Conservation (phyloP, 2,888 invertebrate species). For the Idaea straminata region DNA sequence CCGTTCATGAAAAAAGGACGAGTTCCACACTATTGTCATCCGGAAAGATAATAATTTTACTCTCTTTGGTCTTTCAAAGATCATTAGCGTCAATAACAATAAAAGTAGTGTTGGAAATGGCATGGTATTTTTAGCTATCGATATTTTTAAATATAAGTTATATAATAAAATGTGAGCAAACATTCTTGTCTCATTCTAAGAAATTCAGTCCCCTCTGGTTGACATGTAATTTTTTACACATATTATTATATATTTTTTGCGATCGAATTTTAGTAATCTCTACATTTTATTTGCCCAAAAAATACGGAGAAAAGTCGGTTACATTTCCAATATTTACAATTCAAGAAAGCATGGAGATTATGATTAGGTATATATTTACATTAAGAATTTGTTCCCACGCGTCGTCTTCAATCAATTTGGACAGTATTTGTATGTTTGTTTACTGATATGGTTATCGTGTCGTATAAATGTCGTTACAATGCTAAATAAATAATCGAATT, state of each 20-base stretch:
- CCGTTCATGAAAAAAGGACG: conserved; percentile 43
- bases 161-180: neutral
- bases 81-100: conserved; percentile 3
- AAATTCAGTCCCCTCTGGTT: neutral
- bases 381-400: conserved; percentile 35
- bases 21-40: conserved; percentile 26
- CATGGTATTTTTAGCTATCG: neutral
- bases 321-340: conserved; percentile 14
- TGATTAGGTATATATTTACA: conserved; percentile 27
- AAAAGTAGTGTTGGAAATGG: neutral
- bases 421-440: conserved; percentile 30
- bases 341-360: conserved; percentile 18
- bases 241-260: neutral
- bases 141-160: neutral
- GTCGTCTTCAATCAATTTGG: conserved; percentile 28
- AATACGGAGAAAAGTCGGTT: conserved; percentile 5
- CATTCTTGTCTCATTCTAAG: neutral
- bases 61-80: conserved; percentile 10
- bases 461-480: conserved; percentile 4
- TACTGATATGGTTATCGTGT: conserved; percentile 29
- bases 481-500: neutral
- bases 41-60: conserved; percentile 17
- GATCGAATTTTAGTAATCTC: neutral
- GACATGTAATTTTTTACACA: neutral
- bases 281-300: neutral